Conservation (phyloP, 2,113 vertebrate species). For the Podarcis cretensis region DNA sequence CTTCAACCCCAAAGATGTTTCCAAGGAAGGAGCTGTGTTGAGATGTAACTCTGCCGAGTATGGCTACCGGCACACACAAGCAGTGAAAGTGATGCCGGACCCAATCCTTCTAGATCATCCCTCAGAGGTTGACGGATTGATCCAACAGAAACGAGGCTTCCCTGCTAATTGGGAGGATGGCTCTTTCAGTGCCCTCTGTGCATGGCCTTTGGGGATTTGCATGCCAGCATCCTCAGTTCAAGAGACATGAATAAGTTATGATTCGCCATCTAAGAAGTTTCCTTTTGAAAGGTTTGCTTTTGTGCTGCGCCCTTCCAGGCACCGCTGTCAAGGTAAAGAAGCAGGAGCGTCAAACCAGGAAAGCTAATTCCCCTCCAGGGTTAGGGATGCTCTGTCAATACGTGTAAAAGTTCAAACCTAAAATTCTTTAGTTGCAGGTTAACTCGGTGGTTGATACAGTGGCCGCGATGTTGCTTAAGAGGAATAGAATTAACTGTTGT, state of each 20-base stretch:
- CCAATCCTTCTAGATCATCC: too few relatives aligned
- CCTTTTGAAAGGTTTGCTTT: background rate
- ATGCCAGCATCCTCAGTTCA: background rate
- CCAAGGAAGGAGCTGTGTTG: too few relatives aligned
- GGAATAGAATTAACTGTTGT: background rate
- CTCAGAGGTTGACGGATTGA: too few relatives aligned
- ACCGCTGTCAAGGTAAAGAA: background rate
- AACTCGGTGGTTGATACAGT: background rate
- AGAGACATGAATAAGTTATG: slow-evolving; percentile 34
- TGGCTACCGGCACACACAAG: too few relatives aligned
- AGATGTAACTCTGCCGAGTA: too few relatives aligned
- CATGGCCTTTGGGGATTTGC: background rate
- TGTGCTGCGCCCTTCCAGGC: background rate
- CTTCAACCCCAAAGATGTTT: too few relatives aligned
- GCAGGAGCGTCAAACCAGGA: background rate
- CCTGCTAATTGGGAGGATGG: slow-evolving; percentile 41
- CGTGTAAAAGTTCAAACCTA: background rate
- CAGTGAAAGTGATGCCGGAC: too few relatives aligned
- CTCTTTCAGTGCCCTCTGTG: background rate
- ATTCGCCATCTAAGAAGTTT: slow-evolving; percentile 20
- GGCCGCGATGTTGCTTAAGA: background rate
- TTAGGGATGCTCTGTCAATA: background rate
- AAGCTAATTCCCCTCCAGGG: background rate
- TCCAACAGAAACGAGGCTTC: background rate
- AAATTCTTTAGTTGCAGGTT: background rate